Percentiles rank a stretch among this genome's conserved stretches.
These are phyloP conservation scores for Amniataba percoides DNA, from an alignment of 2,797 vertebrate genomes.

Conservation along the genomic window DNA sequence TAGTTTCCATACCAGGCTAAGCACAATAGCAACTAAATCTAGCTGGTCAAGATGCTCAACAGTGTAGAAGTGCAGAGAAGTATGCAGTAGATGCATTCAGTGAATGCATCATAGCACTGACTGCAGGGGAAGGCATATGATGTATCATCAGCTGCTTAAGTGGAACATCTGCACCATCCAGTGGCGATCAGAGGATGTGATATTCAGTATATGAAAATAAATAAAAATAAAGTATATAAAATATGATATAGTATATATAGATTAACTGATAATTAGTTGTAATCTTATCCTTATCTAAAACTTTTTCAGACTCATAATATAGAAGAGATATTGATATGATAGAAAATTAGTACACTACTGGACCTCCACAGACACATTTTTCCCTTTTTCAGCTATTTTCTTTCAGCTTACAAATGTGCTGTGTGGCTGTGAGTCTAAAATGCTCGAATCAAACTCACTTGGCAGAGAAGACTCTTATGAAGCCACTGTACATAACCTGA, in stretches of 20 bases:
- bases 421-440: neutral
- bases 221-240: too few relatives aligned
- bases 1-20: neutral
- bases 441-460: neutral
- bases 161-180: conserved; percentile 67
- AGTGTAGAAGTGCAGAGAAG: conserved; percentile 38
- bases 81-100: conserved; percentile 27
- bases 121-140: conserved; percentile 30
- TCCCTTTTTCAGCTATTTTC: neutral
- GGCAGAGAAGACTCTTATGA: neutral
- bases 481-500: neutral
- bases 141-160: neutral
- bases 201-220: too few relatives aligned
- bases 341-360: neutral
- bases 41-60: conserved; percentile 17
- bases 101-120: conserved; percentile 29
- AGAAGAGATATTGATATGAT: neutral
- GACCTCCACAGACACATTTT: neutral
- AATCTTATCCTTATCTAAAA: neutral
- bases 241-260: neutral
- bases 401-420: neutral
- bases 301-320: neutral
- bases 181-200: conserved; percentile 47
- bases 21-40: neutral
- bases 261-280: neutral